A percentile compares a stretch with the other conserved stretches of the same genome.
Conservation (phyloP, 30 jellyfish, hydroid and myxozoan genomes). For the Sanderia malayensis region DNA sequence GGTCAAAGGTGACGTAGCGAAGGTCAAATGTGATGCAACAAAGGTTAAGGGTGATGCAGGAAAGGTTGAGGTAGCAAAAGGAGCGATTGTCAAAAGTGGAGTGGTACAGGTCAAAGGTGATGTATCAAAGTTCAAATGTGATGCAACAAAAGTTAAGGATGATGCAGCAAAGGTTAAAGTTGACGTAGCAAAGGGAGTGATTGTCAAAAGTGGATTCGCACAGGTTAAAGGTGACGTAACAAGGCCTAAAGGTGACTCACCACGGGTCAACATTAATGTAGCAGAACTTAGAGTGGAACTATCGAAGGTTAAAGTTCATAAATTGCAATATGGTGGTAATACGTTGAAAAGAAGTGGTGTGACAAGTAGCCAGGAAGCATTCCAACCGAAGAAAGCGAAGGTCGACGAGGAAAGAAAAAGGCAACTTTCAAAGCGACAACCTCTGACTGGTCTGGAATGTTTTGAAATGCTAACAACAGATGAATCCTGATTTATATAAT, state of each 20-base stretch:
- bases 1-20: neutral
- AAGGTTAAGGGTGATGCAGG: neutral
- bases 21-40: neutral
- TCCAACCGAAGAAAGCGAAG: constrained; percentile 39
- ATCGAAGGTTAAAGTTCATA: neutral
- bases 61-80: too few relatives aligned
- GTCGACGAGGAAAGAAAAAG: constrained; percentile 31
- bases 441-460: constrained; percentile 57
- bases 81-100: too few relatives aligned
- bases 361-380: neutral
- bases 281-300: too few relatives aligned
- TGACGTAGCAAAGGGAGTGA: too few relatives aligned
- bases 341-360: neutral
- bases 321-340: neutral
- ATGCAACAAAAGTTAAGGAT: neutral
- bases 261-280: too few relatives aligned
- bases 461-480: constrained; percentile 46
- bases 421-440: constrained; percentile 11
- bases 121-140: neutral
- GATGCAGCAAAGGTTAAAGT: neutral
- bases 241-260: too few relatives aligned
- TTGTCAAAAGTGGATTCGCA: too few relatives aligned
- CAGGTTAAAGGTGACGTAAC: too few relatives aligned
- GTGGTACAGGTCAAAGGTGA: neutral
- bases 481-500: too few relatives aligned